phyloP scores from a whole-genome alignment of 2,113 vertebrate species.

The Mirounga angustirostris region DNA sequence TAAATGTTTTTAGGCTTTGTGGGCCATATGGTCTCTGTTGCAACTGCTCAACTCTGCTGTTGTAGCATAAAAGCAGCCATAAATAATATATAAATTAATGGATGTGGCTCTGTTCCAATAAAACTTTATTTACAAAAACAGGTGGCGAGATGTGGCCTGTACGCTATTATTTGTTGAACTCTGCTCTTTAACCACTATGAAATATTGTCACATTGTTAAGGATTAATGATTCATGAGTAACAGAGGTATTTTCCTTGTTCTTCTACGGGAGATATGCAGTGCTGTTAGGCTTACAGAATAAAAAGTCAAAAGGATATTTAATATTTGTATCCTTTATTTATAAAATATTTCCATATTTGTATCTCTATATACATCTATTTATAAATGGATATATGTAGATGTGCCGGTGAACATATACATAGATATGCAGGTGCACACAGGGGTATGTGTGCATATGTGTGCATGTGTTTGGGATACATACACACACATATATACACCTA shows the following conservation, averaged over 20 bases:
- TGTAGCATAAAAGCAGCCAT: constrained; percentile 31
- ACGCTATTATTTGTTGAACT: not conserved
- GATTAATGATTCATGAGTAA: constrained; percentile 36
- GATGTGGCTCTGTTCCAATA: not conserved
- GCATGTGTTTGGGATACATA: not conserved
- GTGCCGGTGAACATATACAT: not conserved
- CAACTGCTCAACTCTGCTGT: not conserved
- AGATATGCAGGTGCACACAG: not conserved
- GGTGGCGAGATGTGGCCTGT: not conserved
- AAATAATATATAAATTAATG: constrained; percentile 37
- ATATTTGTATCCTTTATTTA: not conserved
- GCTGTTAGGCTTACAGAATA: not conserved
- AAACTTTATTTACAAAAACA: constrained; percentile 54
- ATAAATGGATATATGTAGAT: not conserved
- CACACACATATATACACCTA: not conserved
- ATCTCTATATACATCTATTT: not conserved
- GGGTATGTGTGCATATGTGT: not conserved
- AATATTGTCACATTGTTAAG: constrained; percentile 19
- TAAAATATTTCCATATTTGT: constrained; percentile 2
- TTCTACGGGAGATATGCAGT: not conserved
- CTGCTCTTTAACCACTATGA: constrained; percentile 15
- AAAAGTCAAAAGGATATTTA: constrained; percentile 6
- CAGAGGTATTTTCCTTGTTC: constrained; percentile 1
- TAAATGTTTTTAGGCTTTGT: constrained; percentile 55
- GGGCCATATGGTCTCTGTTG: not conserved